These are phyloP conservation scores for Rotaria macrura DNA, from an alignment of 2,888 invertebrate species.

Conservation along the genomic window DNA sequence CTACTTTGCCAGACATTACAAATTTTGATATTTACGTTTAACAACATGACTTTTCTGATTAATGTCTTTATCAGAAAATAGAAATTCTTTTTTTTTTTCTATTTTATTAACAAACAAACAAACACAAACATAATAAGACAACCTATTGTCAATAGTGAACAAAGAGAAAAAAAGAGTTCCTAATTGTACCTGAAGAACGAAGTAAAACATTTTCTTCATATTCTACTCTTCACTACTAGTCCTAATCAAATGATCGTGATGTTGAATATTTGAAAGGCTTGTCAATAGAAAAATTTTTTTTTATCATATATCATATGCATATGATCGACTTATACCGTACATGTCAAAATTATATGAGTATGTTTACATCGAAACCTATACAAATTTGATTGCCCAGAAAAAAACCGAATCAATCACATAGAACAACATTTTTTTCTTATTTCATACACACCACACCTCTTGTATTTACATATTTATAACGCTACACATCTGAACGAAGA, in stretches of 20 bases:
- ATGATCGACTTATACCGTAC: background rate
- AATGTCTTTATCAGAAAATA: background rate
- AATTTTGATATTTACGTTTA: background rate
- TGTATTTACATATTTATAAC: too few species aligned
- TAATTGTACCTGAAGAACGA: background rate
- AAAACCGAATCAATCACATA: too few species aligned
- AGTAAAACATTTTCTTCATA: background rate
- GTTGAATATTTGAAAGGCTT: background rate
- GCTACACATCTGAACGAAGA: too few species aligned
- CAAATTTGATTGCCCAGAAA: background rate
- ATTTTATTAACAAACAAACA: background rate
- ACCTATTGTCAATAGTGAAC: too few species aligned
- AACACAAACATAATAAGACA: background rate
- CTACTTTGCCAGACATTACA: background rate
- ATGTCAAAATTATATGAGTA: background rate
- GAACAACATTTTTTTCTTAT: too few species aligned
- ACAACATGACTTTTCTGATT: background rate
- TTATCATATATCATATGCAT: background rate
- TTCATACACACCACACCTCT: too few species aligned
- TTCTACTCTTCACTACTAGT: background rate
- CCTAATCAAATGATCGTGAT: background rate
- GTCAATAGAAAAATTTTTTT: background rate
- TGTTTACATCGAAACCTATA: background rate
- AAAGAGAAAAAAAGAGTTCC: too few species aligned
- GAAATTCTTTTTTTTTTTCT: background rate